phyloP scores from a whole-genome alignment of 2,888 invertebrate species.

The Chloroclysta siterata region DNA sequence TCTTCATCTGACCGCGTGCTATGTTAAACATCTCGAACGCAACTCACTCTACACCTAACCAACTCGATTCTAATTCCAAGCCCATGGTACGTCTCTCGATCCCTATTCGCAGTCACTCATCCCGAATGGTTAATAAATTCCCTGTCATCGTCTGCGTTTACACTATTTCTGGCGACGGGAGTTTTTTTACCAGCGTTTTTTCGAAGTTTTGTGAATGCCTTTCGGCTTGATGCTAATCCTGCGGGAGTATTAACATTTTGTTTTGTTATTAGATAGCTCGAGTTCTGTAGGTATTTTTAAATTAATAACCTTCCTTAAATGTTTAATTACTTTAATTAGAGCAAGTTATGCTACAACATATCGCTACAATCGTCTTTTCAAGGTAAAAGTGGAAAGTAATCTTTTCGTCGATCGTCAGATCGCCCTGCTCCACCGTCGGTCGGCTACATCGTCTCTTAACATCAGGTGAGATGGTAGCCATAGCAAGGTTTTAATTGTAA shows the following conservation, averaged over 20 bases:
- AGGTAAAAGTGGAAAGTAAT: too few relatives aligned
- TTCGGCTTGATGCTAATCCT: slow-evolving; percentile 39
- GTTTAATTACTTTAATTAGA: too few relatives aligned
- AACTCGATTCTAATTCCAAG: slow-evolving; percentile 3
- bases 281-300: slow-evolving; percentile 1
- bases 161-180: slow-evolving; percentile 66
- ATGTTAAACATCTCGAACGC: neutral
- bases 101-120: slow-evolving; percentile 77
- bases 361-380: too few relatives aligned
- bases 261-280: slow-evolving; percentile 15
- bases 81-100: slow-evolving; percentile 34
- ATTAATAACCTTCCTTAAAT: neutral
- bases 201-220: slow-evolving; percentile 46
- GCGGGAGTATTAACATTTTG: slow-evolving; percentile 31
- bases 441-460: too few relatives aligned
- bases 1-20: too few relatives aligned
- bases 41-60: slow-evolving; percentile 4
- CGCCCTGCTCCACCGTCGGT: too few relatives aligned
- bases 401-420: too few relatives aligned
- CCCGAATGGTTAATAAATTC: slow-evolving; percentile 81
- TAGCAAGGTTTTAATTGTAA: too few relatives aligned
- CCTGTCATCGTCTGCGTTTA: slow-evolving; percentile 72
- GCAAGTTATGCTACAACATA: too few relatives aligned
- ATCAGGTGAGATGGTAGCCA: too few relatives aligned
- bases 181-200: slow-evolving; percentile 45